A percentile compares a stretch with the other conserved stretches of the same genome.
These are phyloP conservation scores for Pipra filicauda DNA, from an alignment of 2,113 vertebrate species.

Conservation along the genomic window DNA sequence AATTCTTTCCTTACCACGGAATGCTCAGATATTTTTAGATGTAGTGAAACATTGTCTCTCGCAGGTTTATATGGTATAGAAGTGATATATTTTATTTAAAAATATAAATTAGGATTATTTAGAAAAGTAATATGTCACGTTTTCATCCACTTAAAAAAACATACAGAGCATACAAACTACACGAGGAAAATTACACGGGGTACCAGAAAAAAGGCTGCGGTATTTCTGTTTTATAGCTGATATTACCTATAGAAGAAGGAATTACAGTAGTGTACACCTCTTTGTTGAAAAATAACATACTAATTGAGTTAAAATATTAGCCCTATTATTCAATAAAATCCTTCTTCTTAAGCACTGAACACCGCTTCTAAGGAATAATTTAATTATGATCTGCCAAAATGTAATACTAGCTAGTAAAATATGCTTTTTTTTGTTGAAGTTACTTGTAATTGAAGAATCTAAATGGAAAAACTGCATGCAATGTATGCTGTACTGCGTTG, in stretches of 20 bases:
- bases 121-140: not conserved
- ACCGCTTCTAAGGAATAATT: not conserved
- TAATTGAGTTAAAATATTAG: constrained; percentile 39
- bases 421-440: not conserved
- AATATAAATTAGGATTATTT: not conserved
- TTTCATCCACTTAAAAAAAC: not conserved
- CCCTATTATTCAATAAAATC: not conserved
- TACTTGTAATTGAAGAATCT: not conserved
- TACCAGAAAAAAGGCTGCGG: not conserved
- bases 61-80: not conserved
- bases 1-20: not conserved
- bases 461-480: not conserved
- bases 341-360: not conserved
- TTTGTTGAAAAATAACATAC: constrained; percentile 1
- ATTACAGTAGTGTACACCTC: not conserved
- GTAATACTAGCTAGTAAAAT: not conserved
- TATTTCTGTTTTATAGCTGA: not conserved
- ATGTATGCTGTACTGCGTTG: not conserved
- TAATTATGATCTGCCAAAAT: constrained; percentile 34
- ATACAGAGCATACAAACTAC: not conserved
- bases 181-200: not conserved
- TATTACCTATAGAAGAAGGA: not conserved
- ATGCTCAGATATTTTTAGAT: not conserved
- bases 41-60: not conserved
- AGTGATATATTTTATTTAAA: not conserved